A percentile compares a stretch with the other conserved stretches of the same genome.
Evolutionary conservation across 2,113 vertebrate genomes (phyloP).

Genomic region (Hiodon alosoides): DNA sequence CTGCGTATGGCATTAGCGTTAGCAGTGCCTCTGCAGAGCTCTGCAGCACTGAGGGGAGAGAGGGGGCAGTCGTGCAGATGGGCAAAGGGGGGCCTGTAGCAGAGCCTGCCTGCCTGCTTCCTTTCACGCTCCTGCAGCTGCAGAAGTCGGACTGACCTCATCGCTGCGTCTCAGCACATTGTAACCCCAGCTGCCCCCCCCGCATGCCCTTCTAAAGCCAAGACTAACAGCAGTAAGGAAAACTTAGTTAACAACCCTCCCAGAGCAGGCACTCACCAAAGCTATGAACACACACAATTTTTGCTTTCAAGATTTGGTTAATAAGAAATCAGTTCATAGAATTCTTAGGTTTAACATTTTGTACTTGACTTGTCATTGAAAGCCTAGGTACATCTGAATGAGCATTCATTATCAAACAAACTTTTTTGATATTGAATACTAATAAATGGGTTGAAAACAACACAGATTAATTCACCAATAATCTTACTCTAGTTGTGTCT

Average conservation of each 20-base stretch:
- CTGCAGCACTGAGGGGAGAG: slow-evolving; percentile 31
- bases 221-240: not conserved
- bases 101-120: slow-evolving; percentile 24
- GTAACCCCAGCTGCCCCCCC: not conserved
- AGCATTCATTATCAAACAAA: no score
- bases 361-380: no score
- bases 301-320: no score
- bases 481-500: no score
- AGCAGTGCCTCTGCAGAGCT: slow-evolving; percentile 46
- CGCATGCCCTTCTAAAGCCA: not conserved
- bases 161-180: slow-evolving; percentile 11
- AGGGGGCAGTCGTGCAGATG: slow-evolving; percentile 12
- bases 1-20: slow-evolving; percentile 4
- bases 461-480: no score
- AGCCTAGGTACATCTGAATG: no score
- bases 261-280: no score
- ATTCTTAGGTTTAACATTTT: not conserved
- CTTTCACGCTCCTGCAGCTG: slow-evolving; percentile 28
- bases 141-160: slow-evolving; percentile 33
- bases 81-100: slow-evolving; percentile 18
- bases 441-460: no score
- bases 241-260: not conserved
- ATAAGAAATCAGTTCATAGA: not conserved
- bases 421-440: no score
- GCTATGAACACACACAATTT: no score